Conservation (phyloP, 2,888 invertebrate species). For the Caradrina clavipalpis region DNA sequence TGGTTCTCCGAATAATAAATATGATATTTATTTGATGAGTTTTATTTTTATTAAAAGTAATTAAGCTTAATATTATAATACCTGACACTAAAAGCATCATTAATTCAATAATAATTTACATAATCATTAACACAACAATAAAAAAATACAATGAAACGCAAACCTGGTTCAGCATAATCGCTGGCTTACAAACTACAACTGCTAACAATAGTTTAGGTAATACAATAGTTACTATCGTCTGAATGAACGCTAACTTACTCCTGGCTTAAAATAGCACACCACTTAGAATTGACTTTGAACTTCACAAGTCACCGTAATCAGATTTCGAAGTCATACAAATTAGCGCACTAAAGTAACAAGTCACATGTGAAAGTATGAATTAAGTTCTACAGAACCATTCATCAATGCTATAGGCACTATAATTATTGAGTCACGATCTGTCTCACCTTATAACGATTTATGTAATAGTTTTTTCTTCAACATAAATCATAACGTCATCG, state of each 20-base stretch:
- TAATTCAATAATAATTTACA: no score
- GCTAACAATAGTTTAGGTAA: conserved; percentile 64
- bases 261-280: conserved; percentile 68
- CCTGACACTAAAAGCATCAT: no score
- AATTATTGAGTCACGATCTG: conserved; percentile 72
- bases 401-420: conserved; percentile 64
- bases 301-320: conserved; percentile 68
- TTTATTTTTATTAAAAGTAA: no score
- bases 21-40: no score
- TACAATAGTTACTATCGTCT: conserved; percentile 64
- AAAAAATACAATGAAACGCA: conserved; percentile 39
- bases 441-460: conserved; percentile 65
- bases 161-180: conserved; percentile 34
- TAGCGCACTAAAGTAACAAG: conserved; percentile 31
- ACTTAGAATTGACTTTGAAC: conserved; percentile 75
- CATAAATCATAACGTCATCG: conserved; percentile 87
- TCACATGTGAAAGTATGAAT: conserved; percentile 58
- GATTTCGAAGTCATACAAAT: conserved; percentile 69
- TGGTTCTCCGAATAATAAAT: no score
- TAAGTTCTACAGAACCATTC: conserved; percentile 65
- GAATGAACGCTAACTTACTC: conserved; percentile 67
- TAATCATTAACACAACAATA: neutral
- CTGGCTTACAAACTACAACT: conserved; percentile 56
- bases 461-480: conserved; percentile 73
- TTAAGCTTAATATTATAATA: no score